Percentiles rank a stretch among this genome's conserved stretches.
These are phyloP conservation scores for Tylochromis polylepis DNA, from an alignment of 2,113 vertebrate species.

Conservation along the genomic window DNA sequence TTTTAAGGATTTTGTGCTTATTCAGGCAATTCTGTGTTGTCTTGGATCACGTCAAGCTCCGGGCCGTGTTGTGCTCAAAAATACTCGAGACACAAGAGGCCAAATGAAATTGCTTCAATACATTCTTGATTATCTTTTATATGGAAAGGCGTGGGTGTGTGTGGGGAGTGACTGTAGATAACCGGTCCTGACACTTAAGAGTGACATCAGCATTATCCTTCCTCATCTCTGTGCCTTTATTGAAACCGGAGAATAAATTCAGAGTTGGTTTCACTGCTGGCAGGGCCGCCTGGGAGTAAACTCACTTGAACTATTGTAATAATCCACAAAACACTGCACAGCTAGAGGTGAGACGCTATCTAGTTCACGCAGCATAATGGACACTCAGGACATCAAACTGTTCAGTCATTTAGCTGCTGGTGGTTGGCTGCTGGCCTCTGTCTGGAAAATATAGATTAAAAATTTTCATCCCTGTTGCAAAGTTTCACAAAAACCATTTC, in stretches of 20 bases:
- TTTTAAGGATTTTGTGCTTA: not conserved
- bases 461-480: not conserved
- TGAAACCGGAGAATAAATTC: not conserved
- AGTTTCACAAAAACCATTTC: not conserved
- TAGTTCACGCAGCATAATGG: conserved; percentile 20
- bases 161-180: not conserved
- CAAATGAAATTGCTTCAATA: conserved; percentile 17
- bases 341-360: conserved; percentile 24
- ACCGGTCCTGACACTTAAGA: not conserved
- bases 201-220: not conserved
- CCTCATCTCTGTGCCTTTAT: not conserved
- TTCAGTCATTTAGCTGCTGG: conserved; percentile 4
- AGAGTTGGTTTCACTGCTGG: not conserved
- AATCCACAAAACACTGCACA: conserved; percentile 29
- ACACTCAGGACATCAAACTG: conserved; percentile 40
- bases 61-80: not conserved
- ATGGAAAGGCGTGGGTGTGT: not conserved
- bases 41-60: not conserved
- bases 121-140: not conserved
- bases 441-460: not conserved
- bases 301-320: conserved; percentile 37
- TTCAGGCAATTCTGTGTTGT: not conserved
- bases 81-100: not conserved
- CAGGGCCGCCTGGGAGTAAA: not conserved
- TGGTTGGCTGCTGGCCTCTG: not conserved